Evolutionary conservation across 2,113 vertebrate species (phyloP), one percentile per base, ranked within the genome.

Genomic region (Canis aureus): DNA sequence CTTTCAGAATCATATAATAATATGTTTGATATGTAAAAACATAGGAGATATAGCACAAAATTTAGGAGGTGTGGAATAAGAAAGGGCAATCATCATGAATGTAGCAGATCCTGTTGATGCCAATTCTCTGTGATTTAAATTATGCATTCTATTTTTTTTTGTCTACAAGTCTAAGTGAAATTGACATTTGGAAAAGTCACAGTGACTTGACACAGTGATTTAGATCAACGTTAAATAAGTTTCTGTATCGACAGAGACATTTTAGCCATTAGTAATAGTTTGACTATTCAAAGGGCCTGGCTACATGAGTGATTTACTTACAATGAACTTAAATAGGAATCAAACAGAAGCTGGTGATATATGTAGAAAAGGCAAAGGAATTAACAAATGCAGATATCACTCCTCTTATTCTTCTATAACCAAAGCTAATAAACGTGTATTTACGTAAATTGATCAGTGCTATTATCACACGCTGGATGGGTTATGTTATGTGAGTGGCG

Each of bases 171-270:
- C 43, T 94, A 94, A 97, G 91, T 91, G 92, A 96, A 94, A 96
- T 57, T 79, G 93, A 67, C 60, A 94, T 96, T 95, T 97, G 62
- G 74, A 89, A 96, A 91, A 82, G 60, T 79, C 53, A 86, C 51
- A 93, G 23, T 43, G 80, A 71, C 55, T 93, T 96, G 60, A 95
- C 86, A 82, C 38, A 97, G 60, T 93, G 89, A 97, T 55, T 92
- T 57, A 93, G 27, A 91, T 80, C 25, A 66, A 92, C 29, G 91
- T 23, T 83, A 59, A 97, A 49, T 93, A 98, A 35, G 71, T 93
- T 74, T 60, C 73, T 17, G 3, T 92, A 92, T 87, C 83, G 89
- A 11, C 95, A 93, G 62, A 85, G 76, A 29, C 82, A 93, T 60
- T 91, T 91, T 57, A 89, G 80, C 43, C 85, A 73, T 94, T 94